Conservation (phyloP, 2,888 invertebrate species). For the Tenthredo livida region DNA sequence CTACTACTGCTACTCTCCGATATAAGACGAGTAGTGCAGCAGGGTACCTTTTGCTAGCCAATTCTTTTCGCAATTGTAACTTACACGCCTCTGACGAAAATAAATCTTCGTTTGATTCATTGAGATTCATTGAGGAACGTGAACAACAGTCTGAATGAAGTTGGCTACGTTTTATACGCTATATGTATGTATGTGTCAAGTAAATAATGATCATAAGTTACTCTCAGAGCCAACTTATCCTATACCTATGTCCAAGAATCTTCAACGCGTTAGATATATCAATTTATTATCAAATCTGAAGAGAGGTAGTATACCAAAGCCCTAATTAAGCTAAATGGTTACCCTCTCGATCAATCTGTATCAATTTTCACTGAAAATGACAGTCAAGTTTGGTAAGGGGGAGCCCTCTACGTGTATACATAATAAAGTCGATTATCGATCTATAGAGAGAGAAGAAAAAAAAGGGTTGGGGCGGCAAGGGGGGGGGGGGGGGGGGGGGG, state of each 20-base stretch:
- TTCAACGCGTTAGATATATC: background rate
- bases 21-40: background rate
- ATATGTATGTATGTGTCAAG: background rate
- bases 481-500: background rate
- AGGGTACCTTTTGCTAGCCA: background rate
- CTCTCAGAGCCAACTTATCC: background rate
- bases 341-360: background rate
- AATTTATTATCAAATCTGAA: background rate
- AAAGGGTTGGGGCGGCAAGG: too few species aligned
- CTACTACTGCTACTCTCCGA: background rate
- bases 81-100: conserved; percentile 1
- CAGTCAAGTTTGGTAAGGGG: background rate
- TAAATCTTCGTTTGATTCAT: conserved; percentile 37
- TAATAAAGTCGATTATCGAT: background rate
- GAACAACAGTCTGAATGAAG: conserved; percentile 15
- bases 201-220: background rate
- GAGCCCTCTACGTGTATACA: background rate
- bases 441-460: background rate
- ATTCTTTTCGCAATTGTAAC: conserved; percentile 22
- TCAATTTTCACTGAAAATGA: conserved; percentile 6
- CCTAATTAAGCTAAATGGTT: background rate
- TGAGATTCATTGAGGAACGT: conserved; percentile 35
- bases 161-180: background rate
- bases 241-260: background rate
- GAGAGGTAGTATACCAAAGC: background rate